phyloP scores from a whole-genome alignment of 2,888 invertebrate species.

The Priocnemis perturbator region DNA sequence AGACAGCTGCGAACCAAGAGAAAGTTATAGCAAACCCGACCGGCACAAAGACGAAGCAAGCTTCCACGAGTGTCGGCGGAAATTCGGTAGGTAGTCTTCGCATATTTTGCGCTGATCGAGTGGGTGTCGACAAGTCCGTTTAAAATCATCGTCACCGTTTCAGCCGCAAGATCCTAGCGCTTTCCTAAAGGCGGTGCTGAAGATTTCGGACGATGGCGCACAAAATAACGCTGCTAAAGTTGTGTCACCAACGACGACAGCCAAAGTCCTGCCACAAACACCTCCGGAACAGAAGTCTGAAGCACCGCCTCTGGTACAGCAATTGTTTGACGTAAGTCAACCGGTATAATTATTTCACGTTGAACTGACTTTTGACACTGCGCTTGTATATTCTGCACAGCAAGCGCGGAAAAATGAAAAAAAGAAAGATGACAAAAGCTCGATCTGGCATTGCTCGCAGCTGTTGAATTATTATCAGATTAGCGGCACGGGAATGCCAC shows the following conservation, averaged over 20 bases:
- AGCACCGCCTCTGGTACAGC: conserved; percentile 71
- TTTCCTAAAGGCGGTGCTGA: conserved; percentile 70
- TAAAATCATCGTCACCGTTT: conserved; percentile 13
- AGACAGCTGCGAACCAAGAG: not conserved
- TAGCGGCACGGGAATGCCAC: conserved; percentile 74
- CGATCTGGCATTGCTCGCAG: conserved; percentile 66
- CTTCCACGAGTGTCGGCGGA: too few relatives aligned
- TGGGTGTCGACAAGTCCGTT: too few relatives aligned
- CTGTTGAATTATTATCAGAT: conserved; percentile 75
- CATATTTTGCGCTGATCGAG: too few relatives aligned
- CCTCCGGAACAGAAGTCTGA: conserved; percentile 53
- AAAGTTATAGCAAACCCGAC: too few relatives aligned
- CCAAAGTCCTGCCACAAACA: conserved; percentile 7
- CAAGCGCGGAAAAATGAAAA: conserved; percentile 65
- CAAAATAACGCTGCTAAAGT: conserved; percentile 43
- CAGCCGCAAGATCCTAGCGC: conserved; percentile 71
- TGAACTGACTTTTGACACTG: conserved; percentile 6
- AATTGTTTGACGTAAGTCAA: conserved; percentile 70
- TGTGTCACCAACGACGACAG: conserved; percentile 4
- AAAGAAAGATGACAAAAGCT: conserved; percentile 48
- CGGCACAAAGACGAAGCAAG: too few relatives aligned
- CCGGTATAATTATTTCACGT: conserved; percentile 8
- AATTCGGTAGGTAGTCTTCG: too few relatives aligned
- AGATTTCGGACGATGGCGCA: conserved; percentile 66
- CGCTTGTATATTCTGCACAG: conserved; percentile 44